Conservation (phyloP, 92 coral and sea anemone genomes). For the Epizoanthus illoricatus region DNA sequence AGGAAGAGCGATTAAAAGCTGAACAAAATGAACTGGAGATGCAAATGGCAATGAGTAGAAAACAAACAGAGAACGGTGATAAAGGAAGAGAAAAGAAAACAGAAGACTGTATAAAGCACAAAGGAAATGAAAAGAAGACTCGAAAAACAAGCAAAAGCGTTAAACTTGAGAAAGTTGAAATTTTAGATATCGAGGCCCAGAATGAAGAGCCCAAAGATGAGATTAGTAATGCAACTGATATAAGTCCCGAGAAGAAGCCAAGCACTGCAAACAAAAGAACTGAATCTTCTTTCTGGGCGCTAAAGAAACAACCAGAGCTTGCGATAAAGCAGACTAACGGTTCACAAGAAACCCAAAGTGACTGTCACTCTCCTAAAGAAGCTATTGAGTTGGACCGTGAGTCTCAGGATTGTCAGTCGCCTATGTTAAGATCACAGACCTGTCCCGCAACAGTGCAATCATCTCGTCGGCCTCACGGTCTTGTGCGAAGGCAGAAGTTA, state of each 20-base stretch:
- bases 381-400: neutral
- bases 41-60: neutral
- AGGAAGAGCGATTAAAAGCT: slow-evolving; percentile 43
- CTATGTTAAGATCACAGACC: slow-evolving; percentile 28
- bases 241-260: neutral
- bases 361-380: neutral
- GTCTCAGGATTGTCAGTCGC: neutral
- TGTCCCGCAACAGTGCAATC: slow-evolving; percentile 2
- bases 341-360: neutral
- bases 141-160: neutral
- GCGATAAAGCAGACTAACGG: neutral
- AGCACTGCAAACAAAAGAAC: neutral
- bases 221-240: neutral
- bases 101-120: neutral
- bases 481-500: neutral
- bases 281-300: neutral
- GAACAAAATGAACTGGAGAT: slow-evolving; percentile 37
- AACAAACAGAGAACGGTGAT: neutral
- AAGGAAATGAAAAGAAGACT: neutral
- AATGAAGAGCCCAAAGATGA: neutral
- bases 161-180: neutral
- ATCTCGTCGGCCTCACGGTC: neutral
- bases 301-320: neutral
- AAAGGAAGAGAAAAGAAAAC: neutral
- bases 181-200: neutral